Conservation (phyloP, 1,140 invertebrate genomes). For the Episyrphus balteatus region DNA sequence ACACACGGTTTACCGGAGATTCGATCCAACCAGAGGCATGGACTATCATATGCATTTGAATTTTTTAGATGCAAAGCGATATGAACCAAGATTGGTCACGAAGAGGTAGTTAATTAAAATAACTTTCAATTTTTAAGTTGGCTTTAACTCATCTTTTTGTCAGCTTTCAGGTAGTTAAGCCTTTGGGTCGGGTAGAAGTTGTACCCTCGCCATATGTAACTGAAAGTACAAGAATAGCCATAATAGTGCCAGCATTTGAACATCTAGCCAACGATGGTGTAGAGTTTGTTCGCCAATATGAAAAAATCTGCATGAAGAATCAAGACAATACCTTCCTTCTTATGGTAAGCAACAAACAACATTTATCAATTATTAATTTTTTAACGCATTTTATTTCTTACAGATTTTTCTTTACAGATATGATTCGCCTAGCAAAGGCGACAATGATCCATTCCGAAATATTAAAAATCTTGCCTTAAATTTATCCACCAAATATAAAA, state of each 20-base stretch:
- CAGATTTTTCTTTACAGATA: slow-evolving; percentile 50
- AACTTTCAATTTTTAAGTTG: slow-evolving; percentile 52
- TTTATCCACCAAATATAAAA: slow-evolving; percentile 56
- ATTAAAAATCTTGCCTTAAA: slow-evolving; percentile 51
- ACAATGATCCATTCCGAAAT: slow-evolving; percentile 49
- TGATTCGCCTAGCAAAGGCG: slow-evolving; percentile 50
- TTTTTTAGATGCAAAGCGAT: slow-evolving; percentile 28
- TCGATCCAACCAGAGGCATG: slow-evolving; percentile 79
- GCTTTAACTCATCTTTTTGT: background rate
- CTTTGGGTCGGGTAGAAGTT: slow-evolving; percentile 72
- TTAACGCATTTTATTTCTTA: slow-evolving; percentile 23
- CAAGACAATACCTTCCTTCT: slow-evolving; percentile 67
- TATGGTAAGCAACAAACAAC: slow-evolving; percentile 43
- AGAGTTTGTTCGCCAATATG: slow-evolving; percentile 60
- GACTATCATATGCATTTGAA: slow-evolving; percentile 75
- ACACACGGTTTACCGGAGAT: slow-evolving; percentile 71
- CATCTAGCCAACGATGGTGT: slow-evolving; percentile 34
- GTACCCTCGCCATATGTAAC: slow-evolving; percentile 83
- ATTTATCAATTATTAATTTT: slow-evolving; percentile 8
- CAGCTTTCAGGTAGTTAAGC: slow-evolving; percentile 55
- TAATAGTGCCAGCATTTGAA: slow-evolving; percentile 50
- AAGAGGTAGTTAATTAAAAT: slow-evolving; percentile 1
- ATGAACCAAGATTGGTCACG: background rate
- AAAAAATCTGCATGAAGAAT: slow-evolving; percentile 57
- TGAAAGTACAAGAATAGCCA: slow-evolving; percentile 68